A percentile compares a stretch with the other conserved stretches of the same genome.
Evolutionary conservation across 2,888 invertebrate species (phyloP).

Genomic region (Synergus umbraculus): DNA sequence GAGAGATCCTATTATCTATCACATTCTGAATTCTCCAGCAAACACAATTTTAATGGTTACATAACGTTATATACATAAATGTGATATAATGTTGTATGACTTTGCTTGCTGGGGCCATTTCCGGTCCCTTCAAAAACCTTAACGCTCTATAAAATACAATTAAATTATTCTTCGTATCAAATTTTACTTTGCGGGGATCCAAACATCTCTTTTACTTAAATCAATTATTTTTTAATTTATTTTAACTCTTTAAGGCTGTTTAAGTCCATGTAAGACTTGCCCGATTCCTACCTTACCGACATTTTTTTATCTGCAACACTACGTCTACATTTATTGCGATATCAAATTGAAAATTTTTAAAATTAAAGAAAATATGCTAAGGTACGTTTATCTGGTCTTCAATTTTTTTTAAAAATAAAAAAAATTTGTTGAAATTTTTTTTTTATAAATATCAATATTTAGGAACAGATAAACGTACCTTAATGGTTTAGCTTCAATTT

Average conservation of each 20-base stretch:
- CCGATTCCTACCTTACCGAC: no score
- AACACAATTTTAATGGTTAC: conserved; percentile 29
- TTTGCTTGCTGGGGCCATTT: conserved; percentile 11
- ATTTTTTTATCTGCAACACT: no score
- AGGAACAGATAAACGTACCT: no score
- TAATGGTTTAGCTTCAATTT: no score
- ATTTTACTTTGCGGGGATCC: background rate
- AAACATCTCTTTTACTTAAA: background rate
- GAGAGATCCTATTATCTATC: conserved; percentile 15
- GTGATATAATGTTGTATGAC: conserved; percentile 39
- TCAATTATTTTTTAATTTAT: background rate
- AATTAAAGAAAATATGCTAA: no score
- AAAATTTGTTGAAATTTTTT: no score
- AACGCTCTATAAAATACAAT: conserved; percentile 31
- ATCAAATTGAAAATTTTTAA: no score
- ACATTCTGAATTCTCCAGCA: conserved; percentile 1
- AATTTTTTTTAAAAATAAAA: no score
- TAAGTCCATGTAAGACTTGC: no score
- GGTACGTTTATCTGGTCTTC: no score
- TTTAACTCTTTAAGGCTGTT: background rate
- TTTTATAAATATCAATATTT: no score
- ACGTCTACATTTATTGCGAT: no score
- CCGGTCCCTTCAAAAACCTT: conserved; percentile 8
- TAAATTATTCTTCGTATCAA: background rate
- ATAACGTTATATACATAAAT: conserved; percentile 40